These are phyloP conservation scores for Phalanger gymnotis DNA, from an alignment of 2,797 vertebrate genomes.

Conservation along the genomic window DNA sequence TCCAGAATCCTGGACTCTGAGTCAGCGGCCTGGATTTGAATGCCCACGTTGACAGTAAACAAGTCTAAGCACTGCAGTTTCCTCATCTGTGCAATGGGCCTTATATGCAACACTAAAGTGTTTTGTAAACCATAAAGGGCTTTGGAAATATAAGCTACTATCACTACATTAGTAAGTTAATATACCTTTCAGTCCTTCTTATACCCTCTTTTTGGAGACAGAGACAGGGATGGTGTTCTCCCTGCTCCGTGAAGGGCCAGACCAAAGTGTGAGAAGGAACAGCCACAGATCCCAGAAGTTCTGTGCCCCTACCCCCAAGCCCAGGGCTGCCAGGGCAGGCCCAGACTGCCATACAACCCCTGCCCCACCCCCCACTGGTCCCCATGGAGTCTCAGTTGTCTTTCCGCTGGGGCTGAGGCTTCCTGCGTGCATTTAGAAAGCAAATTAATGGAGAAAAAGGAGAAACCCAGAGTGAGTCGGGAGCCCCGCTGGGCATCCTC, in stretches of 20 bases:
- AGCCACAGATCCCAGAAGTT: neutral
- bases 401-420: neutral
- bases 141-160: neutral
- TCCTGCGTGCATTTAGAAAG: neutral
- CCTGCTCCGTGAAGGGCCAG: neutral
- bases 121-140: neutral
- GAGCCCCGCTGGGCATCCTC: neutral
- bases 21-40: neutral
- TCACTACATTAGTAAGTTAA: neutral
- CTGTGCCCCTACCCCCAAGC: neutral
- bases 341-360: neutral
- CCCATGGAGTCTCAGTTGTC: accelerated
- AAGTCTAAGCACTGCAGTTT: neutral
- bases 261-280: neutral
- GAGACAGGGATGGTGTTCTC: neutral
- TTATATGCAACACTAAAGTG: neutral
- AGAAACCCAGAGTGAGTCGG: neutral
- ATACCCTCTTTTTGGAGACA: neutral
- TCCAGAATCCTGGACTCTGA: neutral
- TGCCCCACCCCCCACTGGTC: too few relatives aligned
- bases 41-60: neutral
- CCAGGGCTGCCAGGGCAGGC: neutral
- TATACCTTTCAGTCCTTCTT: neutral
- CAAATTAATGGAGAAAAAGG: neutral
- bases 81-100: neutral